phyloP scores from a whole-genome alignment of 1,140 invertebrate genomes.

The Meloidogyne exigua region DNA sequence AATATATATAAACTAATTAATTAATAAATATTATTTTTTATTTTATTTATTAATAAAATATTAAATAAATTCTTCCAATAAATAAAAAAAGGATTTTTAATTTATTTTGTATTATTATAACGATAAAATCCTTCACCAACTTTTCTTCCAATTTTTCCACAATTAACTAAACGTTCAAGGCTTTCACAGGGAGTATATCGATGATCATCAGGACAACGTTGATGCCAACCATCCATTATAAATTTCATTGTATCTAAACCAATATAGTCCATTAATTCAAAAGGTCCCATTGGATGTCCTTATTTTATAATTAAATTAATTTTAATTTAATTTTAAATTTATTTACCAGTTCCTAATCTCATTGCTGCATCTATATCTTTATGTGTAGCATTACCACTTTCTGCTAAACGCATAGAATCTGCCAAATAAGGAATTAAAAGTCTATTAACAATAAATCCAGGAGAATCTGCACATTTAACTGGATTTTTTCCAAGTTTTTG shows the following conservation, averaged over 20 bases:
- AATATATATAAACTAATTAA: neutral
- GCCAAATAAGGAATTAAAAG: constrained; percentile 76
- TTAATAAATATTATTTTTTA: too few species aligned
- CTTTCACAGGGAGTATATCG: constrained; percentile 73
- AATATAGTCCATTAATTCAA: constrained; percentile 68
- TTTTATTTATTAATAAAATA: too few species aligned
- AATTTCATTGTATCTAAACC: constrained; percentile 69
- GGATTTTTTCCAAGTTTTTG: constrained; percentile 69
- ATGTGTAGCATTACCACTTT: constrained; percentile 72
- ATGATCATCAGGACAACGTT: constrained; percentile 76
- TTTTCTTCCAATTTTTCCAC: constrained; percentile 81
- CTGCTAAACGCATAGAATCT: constrained; percentile 76
- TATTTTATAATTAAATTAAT: neutral
- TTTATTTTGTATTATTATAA: constrained; percentile 22
- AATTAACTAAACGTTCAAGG: constrained; percentile 74
- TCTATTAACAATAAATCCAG: constrained; percentile 82
- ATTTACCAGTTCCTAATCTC: constrained; percentile 68
- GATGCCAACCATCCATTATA: constrained; percentile 74
- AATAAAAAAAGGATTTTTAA: too few species aligned
- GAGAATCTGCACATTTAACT: constrained; percentile 71
- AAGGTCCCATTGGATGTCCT: constrained; percentile 68
- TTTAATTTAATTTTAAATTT: neutral
- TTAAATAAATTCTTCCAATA: too few species aligned
- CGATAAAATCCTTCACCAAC: constrained; percentile 81
- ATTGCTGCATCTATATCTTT: constrained; percentile 68